Evolutionary conservation across 2,113 vertebrate species (phyloP).

Genomic region (Phalacrocorax aristotelis): DNA sequence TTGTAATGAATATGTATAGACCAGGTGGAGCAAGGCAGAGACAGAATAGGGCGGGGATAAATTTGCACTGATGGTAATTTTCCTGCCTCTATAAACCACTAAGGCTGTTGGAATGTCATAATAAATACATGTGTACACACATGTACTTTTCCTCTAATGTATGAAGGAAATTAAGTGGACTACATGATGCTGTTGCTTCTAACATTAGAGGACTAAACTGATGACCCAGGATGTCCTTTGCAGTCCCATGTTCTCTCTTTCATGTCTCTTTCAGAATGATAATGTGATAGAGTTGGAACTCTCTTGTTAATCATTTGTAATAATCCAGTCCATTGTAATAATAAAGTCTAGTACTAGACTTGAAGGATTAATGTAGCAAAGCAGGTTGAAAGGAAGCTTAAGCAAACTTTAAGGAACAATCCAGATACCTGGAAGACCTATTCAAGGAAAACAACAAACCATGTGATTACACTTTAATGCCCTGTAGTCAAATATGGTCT

Average conservation of each 20-base stretch:
- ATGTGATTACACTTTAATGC: not conserved
- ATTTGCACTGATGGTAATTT: not conserved
- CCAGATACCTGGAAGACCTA: not conserved
- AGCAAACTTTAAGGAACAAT: not conserved
- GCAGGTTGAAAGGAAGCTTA: not conserved
- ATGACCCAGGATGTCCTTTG: not conserved
- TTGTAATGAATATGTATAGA: not conserved
- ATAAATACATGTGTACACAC: not conserved
- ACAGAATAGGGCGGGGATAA: fast-evolving
- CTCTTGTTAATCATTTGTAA: not conserved
- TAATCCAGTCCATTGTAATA: not conserved
- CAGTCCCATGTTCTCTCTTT: not conserved
- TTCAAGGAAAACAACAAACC: not conserved
- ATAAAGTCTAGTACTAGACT: not conserved
- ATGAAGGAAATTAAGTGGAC: not conserved
- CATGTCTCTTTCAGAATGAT: not conserved
- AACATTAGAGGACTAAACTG: not conserved
- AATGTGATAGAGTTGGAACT: fast-evolving
- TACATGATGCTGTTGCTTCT: not conserved
- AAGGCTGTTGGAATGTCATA: not conserved
- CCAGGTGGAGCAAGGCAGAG: not conserved
- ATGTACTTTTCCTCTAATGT: not conserved
- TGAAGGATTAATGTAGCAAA: not conserved
- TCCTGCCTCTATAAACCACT: not conserved
- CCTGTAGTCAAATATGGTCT: not conserved